phyloP scores from a whole-genome alignment of 37 sponge, comb jelly and placozoan genomes.

The Diacarnus erythraeanus region DNA sequence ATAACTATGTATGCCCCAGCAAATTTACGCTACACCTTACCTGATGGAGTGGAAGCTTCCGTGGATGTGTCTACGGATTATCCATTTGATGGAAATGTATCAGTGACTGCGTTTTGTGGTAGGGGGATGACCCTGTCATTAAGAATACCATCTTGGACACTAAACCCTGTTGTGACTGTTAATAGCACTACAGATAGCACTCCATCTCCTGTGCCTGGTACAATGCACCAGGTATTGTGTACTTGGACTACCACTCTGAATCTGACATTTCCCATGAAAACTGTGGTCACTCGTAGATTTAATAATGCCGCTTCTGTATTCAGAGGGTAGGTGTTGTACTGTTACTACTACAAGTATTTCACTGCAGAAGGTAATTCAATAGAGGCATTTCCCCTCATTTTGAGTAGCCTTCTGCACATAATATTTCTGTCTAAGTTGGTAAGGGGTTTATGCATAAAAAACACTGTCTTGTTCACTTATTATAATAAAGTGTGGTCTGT shows the following conservation, averaged over 20 bases:
- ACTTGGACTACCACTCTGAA: neutral
- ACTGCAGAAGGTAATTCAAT: too few relatives aligned
- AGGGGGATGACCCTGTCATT: constrained; percentile 20
- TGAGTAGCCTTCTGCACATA: too few relatives aligned
- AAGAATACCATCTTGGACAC: constrained; percentile 74
- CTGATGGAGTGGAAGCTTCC: neutral
- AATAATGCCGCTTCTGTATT: constrained; percentile 70
- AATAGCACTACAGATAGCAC: constrained; percentile 1
- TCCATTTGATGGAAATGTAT: constrained; percentile 56
- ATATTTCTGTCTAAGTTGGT: too few relatives aligned
- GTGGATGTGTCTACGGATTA: constrained; percentile 52
- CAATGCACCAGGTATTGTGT: constrained; percentile 22
- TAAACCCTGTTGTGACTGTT: constrained; percentile 19
- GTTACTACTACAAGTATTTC: too few relatives aligned
- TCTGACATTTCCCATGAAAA: constrained; percentile 31
- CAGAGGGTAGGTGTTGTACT: constrained; percentile 57
- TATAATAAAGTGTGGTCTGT: neutral
- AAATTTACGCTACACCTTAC: constrained; percentile 4
- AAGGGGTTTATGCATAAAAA: too few relatives aligned
- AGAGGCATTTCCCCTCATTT: too few relatives aligned
- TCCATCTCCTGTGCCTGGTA: constrained; percentile 13
- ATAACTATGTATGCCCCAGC: constrained; percentile 56
- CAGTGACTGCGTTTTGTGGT: constrained; percentile 8
- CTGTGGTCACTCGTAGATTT: constrained; percentile 50
- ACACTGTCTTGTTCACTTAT: neutral